Conservation (phyloP, 2,888 invertebrate genomes). For the Eupithecia centaureata region DNA sequence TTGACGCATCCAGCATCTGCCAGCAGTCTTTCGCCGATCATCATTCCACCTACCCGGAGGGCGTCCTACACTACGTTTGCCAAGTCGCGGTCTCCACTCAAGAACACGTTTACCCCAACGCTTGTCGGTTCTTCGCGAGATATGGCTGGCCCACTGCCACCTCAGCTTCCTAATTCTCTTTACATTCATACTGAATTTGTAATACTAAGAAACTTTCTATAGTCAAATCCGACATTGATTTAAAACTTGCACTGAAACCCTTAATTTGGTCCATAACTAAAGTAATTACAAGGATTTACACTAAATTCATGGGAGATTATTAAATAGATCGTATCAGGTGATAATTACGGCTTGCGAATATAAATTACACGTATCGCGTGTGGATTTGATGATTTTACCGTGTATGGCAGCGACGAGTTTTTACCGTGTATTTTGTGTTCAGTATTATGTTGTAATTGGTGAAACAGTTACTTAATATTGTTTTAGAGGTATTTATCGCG, state of each 20-base stretch:
- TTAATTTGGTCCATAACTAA: neutral
- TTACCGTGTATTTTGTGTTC: neutral
- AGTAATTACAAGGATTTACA: slow-evolving; percentile 14
- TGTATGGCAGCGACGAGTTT: neutral
- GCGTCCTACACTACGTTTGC: too few relatives aligned
- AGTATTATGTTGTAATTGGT: neutral
- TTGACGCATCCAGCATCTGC: too few relatives aligned
- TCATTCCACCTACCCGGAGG: too few relatives aligned
- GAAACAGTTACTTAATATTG: neutral
- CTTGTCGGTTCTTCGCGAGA: too few relatives aligned
- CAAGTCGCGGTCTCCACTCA: too few relatives aligned
- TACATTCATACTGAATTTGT: too few relatives aligned
- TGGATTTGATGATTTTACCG: slow-evolving; percentile 13
- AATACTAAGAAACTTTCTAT: too few relatives aligned
- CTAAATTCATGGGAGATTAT: slow-evolving; percentile 2
- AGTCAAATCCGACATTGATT: neutral
- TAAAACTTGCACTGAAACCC: neutral
- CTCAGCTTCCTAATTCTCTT: too few relatives aligned
- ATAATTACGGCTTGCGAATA: slow-evolving; percentile 16
- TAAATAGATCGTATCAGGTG: slow-evolving; percentile 25
- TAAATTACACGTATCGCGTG: slow-evolving; percentile 23
- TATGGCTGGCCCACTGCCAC: too few relatives aligned
- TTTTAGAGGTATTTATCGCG: too few relatives aligned
- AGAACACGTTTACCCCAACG: too few relatives aligned
- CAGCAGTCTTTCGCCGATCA: too few relatives aligned